A percentile compares a stretch with the other conserved stretches of the same genome.
Conservation (phyloP, 2,888 invertebrate genomes). For the Dicyrtomina minuta region DNA sequence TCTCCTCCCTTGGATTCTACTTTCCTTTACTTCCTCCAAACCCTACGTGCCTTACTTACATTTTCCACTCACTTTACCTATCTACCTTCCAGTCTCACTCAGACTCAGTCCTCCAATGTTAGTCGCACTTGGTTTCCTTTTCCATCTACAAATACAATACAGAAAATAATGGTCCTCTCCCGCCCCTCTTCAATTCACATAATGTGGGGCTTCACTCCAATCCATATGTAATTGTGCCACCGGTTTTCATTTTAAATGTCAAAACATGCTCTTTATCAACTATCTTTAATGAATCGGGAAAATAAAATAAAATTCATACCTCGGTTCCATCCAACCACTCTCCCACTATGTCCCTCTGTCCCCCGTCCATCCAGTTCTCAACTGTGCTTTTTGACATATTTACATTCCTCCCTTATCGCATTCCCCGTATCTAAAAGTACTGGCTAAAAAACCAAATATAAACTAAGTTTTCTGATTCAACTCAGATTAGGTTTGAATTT, state of each 20-base stretch:
- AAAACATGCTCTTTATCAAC: constrained; percentile 32
- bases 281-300: not conserved
- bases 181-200: no score
- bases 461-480: no score
- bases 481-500: no score
- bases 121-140: no score
- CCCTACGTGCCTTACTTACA: not conserved
- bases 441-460: no score
- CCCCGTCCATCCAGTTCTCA: not conserved
- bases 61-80: not conserved
- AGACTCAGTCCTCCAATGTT: no score
- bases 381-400: not conserved
- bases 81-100: not conserved
- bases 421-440: no score
- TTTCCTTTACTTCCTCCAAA: not conserved
- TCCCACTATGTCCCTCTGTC: not conserved
- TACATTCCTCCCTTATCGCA: not conserved
- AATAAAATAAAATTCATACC: no score
- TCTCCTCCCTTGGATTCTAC: not conserved
- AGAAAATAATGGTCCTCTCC: no score
- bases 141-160: no score
- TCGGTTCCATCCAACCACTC: not conserved
- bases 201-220: constrained; percentile 4
- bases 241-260: constrained; percentile 28
- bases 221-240: constrained; percentile 29